Conservation (phyloP, 2,113 vertebrate genomes). For the Trachemys scripta region DNA sequence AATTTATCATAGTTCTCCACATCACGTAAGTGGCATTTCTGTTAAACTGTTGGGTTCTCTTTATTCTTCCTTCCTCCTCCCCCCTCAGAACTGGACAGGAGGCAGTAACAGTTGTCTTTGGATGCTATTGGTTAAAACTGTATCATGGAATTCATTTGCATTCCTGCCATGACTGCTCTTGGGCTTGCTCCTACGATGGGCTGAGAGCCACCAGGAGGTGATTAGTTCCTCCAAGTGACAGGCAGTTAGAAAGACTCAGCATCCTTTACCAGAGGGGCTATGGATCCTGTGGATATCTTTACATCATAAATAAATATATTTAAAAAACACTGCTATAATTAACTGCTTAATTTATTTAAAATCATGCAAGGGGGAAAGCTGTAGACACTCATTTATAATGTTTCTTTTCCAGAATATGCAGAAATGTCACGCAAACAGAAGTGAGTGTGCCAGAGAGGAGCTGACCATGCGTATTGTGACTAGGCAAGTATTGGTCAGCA, state of each 20-base stretch:
- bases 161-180: conserved; percentile 23
- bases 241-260: not conserved
- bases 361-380: conserved; percentile 22
- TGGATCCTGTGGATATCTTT: conserved; percentile 16
- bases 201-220: conserved; percentile 3
- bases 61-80: not conserved
- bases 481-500: not conserved
- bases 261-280: not conserved
- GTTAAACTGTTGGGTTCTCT: not conserved
- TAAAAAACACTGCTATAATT: not conserved
- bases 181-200: not conserved
- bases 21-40: not conserved
- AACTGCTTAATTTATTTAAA: conserved; percentile 12
- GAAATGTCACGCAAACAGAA: not conserved
- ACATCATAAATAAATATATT: not conserved
- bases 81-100: not conserved
- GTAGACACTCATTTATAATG: conserved; percentile 4
- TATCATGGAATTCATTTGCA: conserved; percentile 52
- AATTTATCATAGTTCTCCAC: conserved; percentile 14
- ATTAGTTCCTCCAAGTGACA: not conserved
- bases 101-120: conserved; percentile 10
- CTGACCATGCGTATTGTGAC: not conserved
- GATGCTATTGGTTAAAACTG: conserved; percentile 56
- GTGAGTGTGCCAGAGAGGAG: not conserved
- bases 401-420: conserved; percentile 5